Evolutionary conservation across 2,888 invertebrate genomes (phyloP).

Genomic region (Nomada flava): DNA sequence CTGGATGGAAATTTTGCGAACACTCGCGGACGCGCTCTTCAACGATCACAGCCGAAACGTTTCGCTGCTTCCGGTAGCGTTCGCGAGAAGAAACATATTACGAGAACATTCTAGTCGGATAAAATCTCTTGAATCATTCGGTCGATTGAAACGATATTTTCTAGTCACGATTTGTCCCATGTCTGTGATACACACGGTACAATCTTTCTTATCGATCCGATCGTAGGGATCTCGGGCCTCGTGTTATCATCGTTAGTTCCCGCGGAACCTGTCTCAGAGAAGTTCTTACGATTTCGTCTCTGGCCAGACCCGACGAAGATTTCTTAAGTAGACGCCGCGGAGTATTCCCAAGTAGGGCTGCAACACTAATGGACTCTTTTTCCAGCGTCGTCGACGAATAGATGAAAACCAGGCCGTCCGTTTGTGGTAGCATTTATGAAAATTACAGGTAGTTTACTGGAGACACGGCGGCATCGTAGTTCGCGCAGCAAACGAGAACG

Average conservation of each 20-base stretch:
- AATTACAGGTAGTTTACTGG: slow-evolving; percentile 34
- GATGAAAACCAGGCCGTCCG: slow-evolving; percentile 59
- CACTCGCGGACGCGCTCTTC: neutral
- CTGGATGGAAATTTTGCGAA: no score
- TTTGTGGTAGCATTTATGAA: slow-evolving; percentile 52
- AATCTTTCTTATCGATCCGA: slow-evolving; percentile 13
- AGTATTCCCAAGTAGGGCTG: slow-evolving; percentile 16
- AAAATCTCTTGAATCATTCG: neutral
- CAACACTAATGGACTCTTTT: slow-evolving; percentile 49
- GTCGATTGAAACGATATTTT: neutral
- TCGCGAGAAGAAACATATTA: neutral
- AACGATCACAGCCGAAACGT: neutral
- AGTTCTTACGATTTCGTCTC: slow-evolving; percentile 15
- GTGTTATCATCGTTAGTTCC: neutral
- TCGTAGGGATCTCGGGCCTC: neutral
- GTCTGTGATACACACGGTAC: slow-evolving; percentile 31
- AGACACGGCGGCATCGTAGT: neutral
- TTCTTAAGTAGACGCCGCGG: slow-evolving; percentile 23
- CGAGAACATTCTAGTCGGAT: slow-evolving; percentile 12
- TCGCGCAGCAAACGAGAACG: slow-evolving; percentile 19
- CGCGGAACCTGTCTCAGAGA: slow-evolving; percentile 1
- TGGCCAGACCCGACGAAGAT: slow-evolving; percentile 1
- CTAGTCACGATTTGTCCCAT: slow-evolving; percentile 16
- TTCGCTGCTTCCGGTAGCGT: slow-evolving; percentile 4
- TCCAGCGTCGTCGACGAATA: slow-evolving; percentile 54